These are phyloP conservation scores for Bombus waltoni DNA, from an alignment of 1,140 invertebrate species.

Conservation along the genomic window DNA sequence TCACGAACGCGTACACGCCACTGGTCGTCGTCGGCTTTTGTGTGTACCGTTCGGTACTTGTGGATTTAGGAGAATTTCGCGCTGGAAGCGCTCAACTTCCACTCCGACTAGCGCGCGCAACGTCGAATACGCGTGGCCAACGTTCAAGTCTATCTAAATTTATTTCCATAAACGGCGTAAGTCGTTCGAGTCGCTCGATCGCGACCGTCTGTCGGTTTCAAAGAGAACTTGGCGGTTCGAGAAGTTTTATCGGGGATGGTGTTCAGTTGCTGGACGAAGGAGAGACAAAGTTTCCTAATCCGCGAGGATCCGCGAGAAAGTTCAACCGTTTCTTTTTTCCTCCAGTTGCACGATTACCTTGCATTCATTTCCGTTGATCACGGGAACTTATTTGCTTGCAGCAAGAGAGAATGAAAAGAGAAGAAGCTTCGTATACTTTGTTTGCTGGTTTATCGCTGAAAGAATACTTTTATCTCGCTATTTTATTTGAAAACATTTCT, in stretches of 20 bases:
- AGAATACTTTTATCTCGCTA: too few relatives aligned
- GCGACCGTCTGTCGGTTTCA: neutral
- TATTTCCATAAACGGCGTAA: conserved; percentile 41
- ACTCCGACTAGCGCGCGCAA: conserved; percentile 48
- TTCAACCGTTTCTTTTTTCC: neutral
- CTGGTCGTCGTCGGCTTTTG: neutral
- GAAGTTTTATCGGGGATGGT: neutral
- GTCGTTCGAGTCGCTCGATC: neutral
- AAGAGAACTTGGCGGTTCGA: neutral
- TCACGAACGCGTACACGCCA: conserved; percentile 63
- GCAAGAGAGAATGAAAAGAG: neutral
- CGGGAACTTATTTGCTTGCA: neutral
- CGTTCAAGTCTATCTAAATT: conserved; percentile 2
- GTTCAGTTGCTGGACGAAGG: neutral
- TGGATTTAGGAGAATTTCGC: conserved; percentile 57
- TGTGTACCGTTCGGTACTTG: conserved; percentile 29
- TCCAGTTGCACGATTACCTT: neutral
- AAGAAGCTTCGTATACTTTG: neutral
- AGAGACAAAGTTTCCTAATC: conserved; percentile 21
- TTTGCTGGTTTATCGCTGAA: too few relatives aligned
- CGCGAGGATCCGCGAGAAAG: conserved; percentile 6
- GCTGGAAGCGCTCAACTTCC: conserved; percentile 31
- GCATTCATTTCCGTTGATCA: neutral
- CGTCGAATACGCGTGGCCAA: conserved; percentile 23
- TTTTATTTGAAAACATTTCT: too few relatives aligned